Base-by-base conservation (phyloP, 2,113 vertebrate species). In the Oxyura jamaicensis region DNA sequence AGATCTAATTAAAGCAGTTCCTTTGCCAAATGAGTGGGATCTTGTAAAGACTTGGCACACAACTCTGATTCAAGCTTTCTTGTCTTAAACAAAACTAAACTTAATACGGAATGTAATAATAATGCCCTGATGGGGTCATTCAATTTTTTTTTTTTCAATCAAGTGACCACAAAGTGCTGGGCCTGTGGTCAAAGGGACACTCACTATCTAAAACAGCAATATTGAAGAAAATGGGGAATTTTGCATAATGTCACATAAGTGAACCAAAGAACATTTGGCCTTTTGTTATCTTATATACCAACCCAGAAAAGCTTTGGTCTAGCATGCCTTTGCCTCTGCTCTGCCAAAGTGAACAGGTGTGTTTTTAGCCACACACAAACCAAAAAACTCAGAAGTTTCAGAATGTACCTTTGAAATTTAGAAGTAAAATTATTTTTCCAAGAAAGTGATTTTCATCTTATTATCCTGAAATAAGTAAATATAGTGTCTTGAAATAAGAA, bases 1-100 rank as follows among this genome's bases (percentile, higher is more conserved):
- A 92, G 63, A 87, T 68, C 59, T 91, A 96, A 94, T 94, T 94
- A 92, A 95, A 95, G 67, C 74, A 91, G 75, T 76, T 85, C 58
- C 20, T 94, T 89, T 96, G 93, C 95, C 93, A 95, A 89, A 89
- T 82, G 71, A 94, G 71, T 79, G 36, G 62, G 80, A 86, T 82
- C 88, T 89, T 79, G 74, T 39, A 91, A 93, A 92, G 83, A 93
- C 93, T 23, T 89, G 91, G 77, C 66, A 58, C 36, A 22, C 62
- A 89, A 88, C 84, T 89, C 81, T 75, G 53, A 78, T 86, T 89
- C 48, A 53, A 84, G 62, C 41, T 86, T 92, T 83, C 83, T 93
- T 87, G 62, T 76, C 81, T 95, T 83, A 72, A 92, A 92, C 73
- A 94, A 95, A 93, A 46, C 80, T 82, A 85, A 92, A 84, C 48